These are phyloP conservation scores for Gallinago solitaria DNA, from an alignment of 2,797 vertebrate species.

Conservation along the genomic window DNA sequence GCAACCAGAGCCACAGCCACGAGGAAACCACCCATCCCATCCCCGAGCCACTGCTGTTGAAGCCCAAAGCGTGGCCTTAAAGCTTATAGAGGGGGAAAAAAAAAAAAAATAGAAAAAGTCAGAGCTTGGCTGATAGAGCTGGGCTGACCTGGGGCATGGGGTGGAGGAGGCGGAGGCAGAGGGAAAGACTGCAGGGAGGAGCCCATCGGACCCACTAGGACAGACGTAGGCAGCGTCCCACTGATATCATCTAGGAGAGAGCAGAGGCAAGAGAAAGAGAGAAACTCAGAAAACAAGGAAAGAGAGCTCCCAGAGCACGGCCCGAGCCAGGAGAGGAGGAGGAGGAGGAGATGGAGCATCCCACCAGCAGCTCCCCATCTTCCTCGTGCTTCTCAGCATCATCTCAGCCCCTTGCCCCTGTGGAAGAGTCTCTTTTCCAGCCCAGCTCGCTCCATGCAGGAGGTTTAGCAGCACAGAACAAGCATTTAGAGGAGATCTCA, in stretches of 20 bases:
- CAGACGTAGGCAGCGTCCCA: conserved; percentile 91
- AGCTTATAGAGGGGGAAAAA: not conserved
- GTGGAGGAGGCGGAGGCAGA: conserved; percentile 90
- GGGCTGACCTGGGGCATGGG: conserved; percentile 92
- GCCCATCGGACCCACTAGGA: conserved; percentile 92
- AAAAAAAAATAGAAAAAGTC: not conserved
- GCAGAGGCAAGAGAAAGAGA: conserved; percentile 60
- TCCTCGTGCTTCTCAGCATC: not conserved
- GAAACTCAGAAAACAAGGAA: not conserved
- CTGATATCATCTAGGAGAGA: conserved; percentile 94
- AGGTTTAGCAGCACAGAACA: not conserved
- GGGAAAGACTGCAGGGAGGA: conserved; percentile 96
- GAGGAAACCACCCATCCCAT: fast-evolving
- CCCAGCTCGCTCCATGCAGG: not conserved
- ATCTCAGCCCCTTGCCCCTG: fast-evolving
- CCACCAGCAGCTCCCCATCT: not conserved
- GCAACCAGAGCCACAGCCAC: not conserved
- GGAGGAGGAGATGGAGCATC: not conserved
- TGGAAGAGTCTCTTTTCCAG: not conserved
- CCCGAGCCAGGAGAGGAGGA: not conserved
- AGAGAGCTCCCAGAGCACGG: not conserved
- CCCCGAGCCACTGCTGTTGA: not conserved
- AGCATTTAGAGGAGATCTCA: not conserved
- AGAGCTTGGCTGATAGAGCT: conserved; percentile 82
- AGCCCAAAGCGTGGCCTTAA: not conserved